phyloP scores from a whole-genome alignment of 2,888 invertebrate genomes.

The Cephus pygmeus region DNA sequence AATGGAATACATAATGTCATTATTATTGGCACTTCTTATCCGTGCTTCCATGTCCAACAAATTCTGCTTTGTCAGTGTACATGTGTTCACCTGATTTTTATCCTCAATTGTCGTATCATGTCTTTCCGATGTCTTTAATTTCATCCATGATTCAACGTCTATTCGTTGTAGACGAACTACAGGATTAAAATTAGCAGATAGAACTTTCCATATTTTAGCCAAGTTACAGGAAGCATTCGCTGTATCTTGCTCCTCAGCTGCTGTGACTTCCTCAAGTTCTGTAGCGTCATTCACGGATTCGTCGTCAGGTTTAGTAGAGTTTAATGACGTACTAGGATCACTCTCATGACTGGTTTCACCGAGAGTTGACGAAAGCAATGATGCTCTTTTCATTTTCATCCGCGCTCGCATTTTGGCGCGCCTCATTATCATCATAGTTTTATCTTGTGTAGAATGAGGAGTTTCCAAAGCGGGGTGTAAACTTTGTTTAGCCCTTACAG shows the following conservation, averaged over 20 bases:
- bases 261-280: not conserved
- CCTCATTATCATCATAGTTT: not conserved
- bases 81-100: not conserved
- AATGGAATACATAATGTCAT: not conserved
- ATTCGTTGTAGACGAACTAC: constrained; percentile 8
- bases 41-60: not conserved
- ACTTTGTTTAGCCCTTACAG: not conserved
- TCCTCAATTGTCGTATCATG: not conserved
- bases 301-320: not conserved
- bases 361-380: constrained; percentile 2
- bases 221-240: not conserved
- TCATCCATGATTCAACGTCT: not conserved
- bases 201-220: not conserved
- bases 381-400: constrained; percentile 6
- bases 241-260: not conserved
- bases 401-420: not conserved
- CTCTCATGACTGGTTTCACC: not conserved
- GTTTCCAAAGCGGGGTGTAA: constrained; percentile 46
- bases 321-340: not conserved
- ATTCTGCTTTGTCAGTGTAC: not conserved
- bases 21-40: not conserved
- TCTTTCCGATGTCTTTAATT: not conserved
- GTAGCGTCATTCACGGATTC: not conserved
- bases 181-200: not conserved
- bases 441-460: not conserved